Conservation (phyloP, 2,888 invertebrate genomes). For the Zygaena filipendulae region DNA sequence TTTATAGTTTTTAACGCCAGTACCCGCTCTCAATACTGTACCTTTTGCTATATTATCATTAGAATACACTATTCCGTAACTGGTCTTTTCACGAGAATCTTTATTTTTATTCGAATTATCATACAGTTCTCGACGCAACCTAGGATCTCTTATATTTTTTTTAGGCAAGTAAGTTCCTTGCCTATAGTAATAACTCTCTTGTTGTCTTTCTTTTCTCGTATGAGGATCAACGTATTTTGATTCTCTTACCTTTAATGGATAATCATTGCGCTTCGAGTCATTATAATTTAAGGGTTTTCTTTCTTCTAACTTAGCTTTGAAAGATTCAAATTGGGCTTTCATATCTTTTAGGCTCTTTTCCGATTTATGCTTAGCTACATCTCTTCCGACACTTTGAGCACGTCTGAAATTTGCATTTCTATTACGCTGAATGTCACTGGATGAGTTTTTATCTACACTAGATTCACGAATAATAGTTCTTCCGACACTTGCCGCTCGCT, state of each 20-base stretch:
- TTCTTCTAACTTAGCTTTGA: slow-evolving; percentile 13
- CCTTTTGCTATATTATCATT: slow-evolving; percentile 52
- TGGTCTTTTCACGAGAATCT: slow-evolving; percentile 19
- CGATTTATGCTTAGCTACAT: slow-evolving; percentile 17
- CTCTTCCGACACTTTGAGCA: slow-evolving; percentile 46
- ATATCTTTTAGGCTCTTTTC: slow-evolving; percentile 38
- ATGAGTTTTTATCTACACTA: slow-evolving; percentile 7
- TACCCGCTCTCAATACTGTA: slow-evolving; percentile 40
- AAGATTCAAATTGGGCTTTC: slow-evolving; percentile 45
- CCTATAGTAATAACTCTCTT: slow-evolving; percentile 6
- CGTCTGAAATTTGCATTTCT: slow-evolving; percentile 28
- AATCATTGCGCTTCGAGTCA: background rate
- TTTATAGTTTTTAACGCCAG: slow-evolving; percentile 57
- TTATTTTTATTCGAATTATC: slow-evolving; percentile 20
- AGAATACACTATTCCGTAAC: slow-evolving; percentile 47
- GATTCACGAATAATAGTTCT: slow-evolving; percentile 24
- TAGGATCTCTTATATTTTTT: slow-evolving; percentile 41
- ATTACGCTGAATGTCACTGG: slow-evolving; percentile 3
- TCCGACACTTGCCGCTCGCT: slow-evolving; percentile 50
- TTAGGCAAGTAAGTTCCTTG: slow-evolving; percentile 28
- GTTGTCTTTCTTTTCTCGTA: slow-evolving; percentile 6
- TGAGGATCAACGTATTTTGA: background rate
- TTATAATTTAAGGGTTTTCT: too few species aligned
- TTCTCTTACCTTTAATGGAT: background rate
- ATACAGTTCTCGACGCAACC: slow-evolving; percentile 28